Conservation (phyloP, 2,797 vertebrate species). For the Heteromormyrus szaboi region DNA sequence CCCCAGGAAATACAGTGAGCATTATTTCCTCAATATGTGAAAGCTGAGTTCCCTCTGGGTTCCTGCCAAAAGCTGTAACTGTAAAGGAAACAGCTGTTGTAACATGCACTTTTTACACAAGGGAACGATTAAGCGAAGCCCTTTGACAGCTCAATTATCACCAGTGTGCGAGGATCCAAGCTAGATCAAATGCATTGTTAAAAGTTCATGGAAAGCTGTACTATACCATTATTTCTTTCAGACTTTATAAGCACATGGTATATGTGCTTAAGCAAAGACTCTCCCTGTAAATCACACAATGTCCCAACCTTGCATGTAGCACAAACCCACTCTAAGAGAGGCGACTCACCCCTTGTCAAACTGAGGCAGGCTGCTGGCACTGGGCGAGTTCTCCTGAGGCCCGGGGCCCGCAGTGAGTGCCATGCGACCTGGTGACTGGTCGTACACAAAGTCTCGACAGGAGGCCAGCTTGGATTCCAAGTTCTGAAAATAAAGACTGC, state of each 20-base stretch:
- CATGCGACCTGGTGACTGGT: conserved; percentile 67
- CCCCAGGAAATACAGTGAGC: background rate
- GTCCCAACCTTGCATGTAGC: background rate
- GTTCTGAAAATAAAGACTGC: conserved; percentile 61
- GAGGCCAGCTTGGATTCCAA: conserved; percentile 93
- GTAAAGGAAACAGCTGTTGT: background rate
- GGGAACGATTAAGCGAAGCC: background rate
- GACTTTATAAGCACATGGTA: background rate
- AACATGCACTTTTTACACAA: background rate
- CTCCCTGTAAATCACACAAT: background rate
- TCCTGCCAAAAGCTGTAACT: background rate
- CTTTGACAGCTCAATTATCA: background rate
- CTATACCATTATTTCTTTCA: background rate
- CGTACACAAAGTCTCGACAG: conserved; percentile 85
- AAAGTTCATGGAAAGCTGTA: background rate
- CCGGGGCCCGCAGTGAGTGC: conserved; percentile 47
- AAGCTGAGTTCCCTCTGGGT: background rate
- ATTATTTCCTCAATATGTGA: background rate
- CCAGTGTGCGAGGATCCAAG: background rate
- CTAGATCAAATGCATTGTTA: background rate
- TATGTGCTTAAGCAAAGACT: background rate
- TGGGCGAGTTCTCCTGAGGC: conserved; percentile 57
- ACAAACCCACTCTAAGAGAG: background rate
- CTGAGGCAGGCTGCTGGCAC: conserved; percentile 56
- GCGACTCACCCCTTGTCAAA: conserved; percentile 77